phyloP scores from a whole-genome alignment of 2,113 vertebrate genomes.

The Lagopus muta region DNA sequence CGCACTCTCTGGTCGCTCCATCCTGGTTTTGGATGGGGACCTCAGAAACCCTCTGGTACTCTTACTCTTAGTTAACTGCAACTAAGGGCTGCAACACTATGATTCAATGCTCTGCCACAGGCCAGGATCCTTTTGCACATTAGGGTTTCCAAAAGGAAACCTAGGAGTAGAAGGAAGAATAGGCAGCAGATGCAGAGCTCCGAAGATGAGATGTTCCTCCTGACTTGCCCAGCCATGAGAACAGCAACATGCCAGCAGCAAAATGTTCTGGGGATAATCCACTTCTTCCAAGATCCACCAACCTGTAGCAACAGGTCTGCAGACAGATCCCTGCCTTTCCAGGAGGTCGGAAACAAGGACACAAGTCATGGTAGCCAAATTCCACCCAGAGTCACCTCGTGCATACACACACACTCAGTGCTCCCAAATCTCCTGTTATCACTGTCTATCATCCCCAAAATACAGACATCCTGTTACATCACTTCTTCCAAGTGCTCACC shows the following conservation, averaged over 20 bases:
- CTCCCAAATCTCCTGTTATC: neutral
- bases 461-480: neutral
- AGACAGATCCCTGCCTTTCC: neutral
- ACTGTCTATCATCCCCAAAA: neutral
- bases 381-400: too few relatives aligned
- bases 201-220: neutral
- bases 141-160: neutral
- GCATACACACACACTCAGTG: neutral
- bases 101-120: neutral
- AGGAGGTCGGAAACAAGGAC: neutral
- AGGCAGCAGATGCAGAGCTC: neutral
- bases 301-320: neutral
- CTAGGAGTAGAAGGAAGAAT: neutral
- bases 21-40: neutral
- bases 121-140: neutral
- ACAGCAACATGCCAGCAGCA: neutral
- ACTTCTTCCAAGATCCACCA: neutral
- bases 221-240: neutral
- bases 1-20: neutral
- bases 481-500: neutral
- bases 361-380: neutral
- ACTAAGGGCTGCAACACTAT: neutral
- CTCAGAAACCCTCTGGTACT: neutral
- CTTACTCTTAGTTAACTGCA: neutral
- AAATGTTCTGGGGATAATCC: neutral